Percentiles rank a stretch among this genome's conserved stretches.
Evolutionary conservation across 2,797 vertebrate genomes (phyloP).

Genomic region (Coluber constrictor): DNA sequence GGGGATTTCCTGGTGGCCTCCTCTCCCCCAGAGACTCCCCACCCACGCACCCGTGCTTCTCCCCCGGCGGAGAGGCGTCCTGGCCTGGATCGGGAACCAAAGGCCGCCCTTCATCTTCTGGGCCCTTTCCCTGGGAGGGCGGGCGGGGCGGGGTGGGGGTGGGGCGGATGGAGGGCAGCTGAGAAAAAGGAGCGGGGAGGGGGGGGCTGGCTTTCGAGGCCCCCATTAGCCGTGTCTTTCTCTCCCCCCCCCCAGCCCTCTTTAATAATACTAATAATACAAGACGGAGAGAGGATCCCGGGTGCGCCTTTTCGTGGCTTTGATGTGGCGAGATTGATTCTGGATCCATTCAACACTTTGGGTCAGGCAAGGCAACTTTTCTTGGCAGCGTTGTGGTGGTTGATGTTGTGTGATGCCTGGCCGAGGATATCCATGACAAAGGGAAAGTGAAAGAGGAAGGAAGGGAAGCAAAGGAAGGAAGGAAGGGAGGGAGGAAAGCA

Average conservation of each 20-base stretch:
- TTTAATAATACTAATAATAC: background rate
- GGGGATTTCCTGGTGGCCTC: background rate
- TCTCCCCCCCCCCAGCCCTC: background rate
- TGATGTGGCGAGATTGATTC: background rate
- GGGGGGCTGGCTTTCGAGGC: background rate
- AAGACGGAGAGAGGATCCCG: background rate
- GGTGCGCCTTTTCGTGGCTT: background rate
- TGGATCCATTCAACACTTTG: background rate
- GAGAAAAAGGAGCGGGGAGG: background rate
- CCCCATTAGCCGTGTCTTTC: background rate
- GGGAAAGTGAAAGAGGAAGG: background rate
- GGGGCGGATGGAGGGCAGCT: background rate
- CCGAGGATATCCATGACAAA: background rate
- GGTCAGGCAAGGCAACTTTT: background rate
- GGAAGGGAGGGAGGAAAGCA: fast-evolving
- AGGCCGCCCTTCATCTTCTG: background rate
- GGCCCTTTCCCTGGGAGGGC: background rate
- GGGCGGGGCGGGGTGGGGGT: background rate
- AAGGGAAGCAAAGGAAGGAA: no score
- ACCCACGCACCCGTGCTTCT: background rate
- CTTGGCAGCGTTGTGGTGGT: background rate
- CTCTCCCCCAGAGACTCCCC: background rate
- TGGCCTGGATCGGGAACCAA: background rate
- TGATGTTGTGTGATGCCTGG: background rate
- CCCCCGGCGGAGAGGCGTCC: background rate